Evolutionary conservation across 2,888 invertebrate species (phyloP).

Genomic region (Himalopsyche anomala): DNA sequence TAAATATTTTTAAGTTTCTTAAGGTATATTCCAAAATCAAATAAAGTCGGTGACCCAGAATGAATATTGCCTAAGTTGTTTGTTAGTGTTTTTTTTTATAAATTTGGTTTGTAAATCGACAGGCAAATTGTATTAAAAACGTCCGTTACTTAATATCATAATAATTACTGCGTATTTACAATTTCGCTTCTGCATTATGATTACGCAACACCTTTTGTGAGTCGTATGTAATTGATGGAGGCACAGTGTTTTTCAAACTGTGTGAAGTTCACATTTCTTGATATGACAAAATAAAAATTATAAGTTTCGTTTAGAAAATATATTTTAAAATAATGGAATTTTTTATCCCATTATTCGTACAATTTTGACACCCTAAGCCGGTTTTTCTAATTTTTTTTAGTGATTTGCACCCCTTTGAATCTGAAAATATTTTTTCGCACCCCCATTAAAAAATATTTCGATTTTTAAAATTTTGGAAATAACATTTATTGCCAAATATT

Average conservation of each 20-base stretch:
- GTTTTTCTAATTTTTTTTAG: no score
- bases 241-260: neutral
- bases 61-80: neutral
- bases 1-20: neutral
- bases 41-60: neutral
- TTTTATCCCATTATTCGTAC: no score
- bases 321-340: no score
- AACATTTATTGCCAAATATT: no score
- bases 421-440: no score
- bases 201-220: constrained; percentile 2
- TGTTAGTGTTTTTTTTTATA: neutral
- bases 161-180: constrained; percentile 10
- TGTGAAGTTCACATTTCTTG: no score
- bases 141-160: constrained; percentile 10
- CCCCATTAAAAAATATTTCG: no score
- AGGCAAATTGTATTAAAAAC: neutral
- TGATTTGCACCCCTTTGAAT: no score
- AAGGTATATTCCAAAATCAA: neutral
- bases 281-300: no score
- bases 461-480: no score
- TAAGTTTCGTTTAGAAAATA: no score
- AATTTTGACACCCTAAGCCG: no score
- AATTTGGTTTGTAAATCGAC: neutral
- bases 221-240: neutral
- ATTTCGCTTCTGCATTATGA: neutral